A percentile compares a stretch with the other conserved stretches of the same genome.
These are phyloP conservation scores for Florisuga fusca DNA, from an alignment of 2,797 vertebrate genomes.

Conservation along the genomic window DNA sequence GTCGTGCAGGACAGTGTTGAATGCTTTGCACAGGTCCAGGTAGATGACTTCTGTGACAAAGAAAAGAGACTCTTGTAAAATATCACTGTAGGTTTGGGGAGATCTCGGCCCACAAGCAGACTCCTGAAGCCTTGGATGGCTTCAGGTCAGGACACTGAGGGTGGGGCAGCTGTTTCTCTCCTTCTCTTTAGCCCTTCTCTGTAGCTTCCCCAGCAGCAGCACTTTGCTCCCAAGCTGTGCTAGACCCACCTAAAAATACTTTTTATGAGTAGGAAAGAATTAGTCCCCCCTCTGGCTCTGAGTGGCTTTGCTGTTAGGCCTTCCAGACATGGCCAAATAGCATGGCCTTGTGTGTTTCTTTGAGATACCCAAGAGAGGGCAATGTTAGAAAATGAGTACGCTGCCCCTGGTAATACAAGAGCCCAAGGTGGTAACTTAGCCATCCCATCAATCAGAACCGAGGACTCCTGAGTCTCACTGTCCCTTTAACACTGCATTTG, in stretches of 20 bases:
- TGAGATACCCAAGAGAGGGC: neutral
- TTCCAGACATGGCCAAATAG: neutral
- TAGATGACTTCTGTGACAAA: neutral
- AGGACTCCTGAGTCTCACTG: neutral
- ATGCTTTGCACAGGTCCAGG: too few species aligned
- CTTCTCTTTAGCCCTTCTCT: too few species aligned
- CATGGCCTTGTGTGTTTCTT: neutral
- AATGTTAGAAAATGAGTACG: neutral
- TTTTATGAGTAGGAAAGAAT: neutral
- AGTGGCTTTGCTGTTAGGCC: neutral
- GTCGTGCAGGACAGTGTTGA: too few species aligned
- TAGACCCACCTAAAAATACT: neutral
- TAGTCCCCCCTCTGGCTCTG: neutral
- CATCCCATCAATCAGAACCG: rapidly evolving
- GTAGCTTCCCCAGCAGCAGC: neutral
- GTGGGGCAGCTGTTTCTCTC: neutral
- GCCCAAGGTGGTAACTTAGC: rapidly evolving
- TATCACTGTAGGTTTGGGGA: neutral
- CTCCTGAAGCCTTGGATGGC: neutral
- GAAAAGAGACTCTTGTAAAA: neutral
- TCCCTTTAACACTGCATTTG: neutral
- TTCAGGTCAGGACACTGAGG: neutral
- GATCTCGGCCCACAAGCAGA: too few species aligned
- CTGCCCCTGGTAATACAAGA: neutral
- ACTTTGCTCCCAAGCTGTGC: neutral